Percentiles rank a stretch among this genome's conserved stretches.
Evolutionary conservation across 2,888 invertebrate species (phyloP).

Genomic region (Thera britannica): DNA sequence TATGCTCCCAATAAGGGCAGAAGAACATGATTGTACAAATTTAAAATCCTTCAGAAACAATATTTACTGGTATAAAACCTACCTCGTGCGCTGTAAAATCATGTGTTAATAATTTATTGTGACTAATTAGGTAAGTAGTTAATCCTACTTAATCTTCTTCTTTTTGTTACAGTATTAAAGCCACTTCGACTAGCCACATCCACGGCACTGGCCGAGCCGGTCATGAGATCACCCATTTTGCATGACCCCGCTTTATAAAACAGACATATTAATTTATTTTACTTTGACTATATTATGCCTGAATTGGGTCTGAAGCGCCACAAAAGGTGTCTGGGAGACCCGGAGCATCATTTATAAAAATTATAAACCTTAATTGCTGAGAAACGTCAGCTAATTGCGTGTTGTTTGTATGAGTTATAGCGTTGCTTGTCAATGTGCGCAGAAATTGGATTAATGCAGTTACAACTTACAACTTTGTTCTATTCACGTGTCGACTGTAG

Average conservation of each 20-base stretch:
- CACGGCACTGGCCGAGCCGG: too few relatives aligned
- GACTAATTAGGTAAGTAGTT: too few relatives aligned
- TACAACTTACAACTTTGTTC: slow-evolving; percentile 34
- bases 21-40: too few relatives aligned
- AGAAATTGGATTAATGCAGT: slow-evolving; percentile 27
- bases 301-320: slow-evolving; percentile 1
- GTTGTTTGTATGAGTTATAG: slow-evolving; percentile 43
- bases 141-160: too few relatives aligned
- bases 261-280: neutral
- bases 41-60: too few relatives aligned
- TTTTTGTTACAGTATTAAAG: too few relatives aligned
- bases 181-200: too few relatives aligned
- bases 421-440: slow-evolving; percentile 39
- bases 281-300: neutral
- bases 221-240: too few relatives aligned
- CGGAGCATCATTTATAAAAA: slow-evolving; percentile 24
- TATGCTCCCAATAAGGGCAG: too few relatives aligned
- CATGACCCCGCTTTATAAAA: too few relatives aligned
- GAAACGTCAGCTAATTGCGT: slow-evolving; percentile 43
- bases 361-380: slow-evolving; percentile 41
- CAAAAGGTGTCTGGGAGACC: slow-evolving; percentile 19
- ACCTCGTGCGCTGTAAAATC: neutral
- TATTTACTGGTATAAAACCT: neutral
- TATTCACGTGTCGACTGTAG: slow-evolving; percentile 10
- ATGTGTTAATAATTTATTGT: too few relatives aligned